A percentile compares a stretch with the other conserved stretches of the same genome.
phyloP scores from a whole-genome alignment of 2,888 invertebrate species.

The Rhagonycha lutea region DNA sequence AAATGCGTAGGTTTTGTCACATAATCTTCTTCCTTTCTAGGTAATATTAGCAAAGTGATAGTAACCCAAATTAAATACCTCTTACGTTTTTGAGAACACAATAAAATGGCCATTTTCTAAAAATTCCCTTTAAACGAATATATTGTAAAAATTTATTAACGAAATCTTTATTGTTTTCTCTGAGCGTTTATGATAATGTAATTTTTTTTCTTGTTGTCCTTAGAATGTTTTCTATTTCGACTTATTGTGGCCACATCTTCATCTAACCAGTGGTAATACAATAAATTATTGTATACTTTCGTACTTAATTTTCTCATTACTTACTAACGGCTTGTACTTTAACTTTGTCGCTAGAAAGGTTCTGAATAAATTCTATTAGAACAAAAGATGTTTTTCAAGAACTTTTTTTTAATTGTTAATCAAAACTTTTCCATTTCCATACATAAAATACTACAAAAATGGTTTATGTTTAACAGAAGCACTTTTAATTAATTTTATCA shows the following conservation, averaged over 20 bases:
- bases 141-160: not conserved
- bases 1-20: not conserved
- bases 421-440: not conserved
- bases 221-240: not conserved
- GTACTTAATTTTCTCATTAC: not conserved
- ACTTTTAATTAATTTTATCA: not conserved
- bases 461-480: not conserved
- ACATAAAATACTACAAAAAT: not conserved
- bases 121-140: not conserved
- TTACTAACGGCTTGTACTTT: not conserved
- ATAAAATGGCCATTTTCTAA: not conserved
- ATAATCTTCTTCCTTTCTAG: not conserved
- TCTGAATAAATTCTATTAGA: not conserved
- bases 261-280: not conserved
- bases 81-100: not conserved
- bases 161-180: not conserved
- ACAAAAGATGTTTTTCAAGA: not conserved
- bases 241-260: not conserved
- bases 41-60: not conserved
- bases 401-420: not conserved
- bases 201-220: not conserved
- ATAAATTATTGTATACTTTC: not conserved
- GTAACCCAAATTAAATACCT: not conserved
- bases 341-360: not conserved
- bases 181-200: not conserved